Evolutionary conservation across 2,888 invertebrate genomes (phyloP), one percentile per base, ranked within the genome.

Genomic region (Furcula furcula): DNA sequence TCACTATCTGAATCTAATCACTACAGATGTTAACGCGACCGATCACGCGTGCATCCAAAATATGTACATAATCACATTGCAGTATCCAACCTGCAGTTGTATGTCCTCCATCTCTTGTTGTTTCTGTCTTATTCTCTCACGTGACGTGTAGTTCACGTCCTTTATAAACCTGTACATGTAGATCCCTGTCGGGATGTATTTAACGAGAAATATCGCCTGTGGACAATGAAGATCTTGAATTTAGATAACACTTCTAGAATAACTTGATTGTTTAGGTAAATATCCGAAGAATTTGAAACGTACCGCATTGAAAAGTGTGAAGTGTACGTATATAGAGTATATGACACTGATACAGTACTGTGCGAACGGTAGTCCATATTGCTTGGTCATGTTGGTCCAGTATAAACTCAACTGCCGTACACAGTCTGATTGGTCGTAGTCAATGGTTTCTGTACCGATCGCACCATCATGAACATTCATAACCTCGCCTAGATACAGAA

Each of bases 91-190:
- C 79, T 86, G 82, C 21, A 83, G 55, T 40, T 77, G 65, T 46
- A 86, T 67, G 22, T 86, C 86, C 42, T 84, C 81, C 27, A 81
- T 53, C 51, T 85, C 77, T 9, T 53, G 64, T 57, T 73, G 66
- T 43, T 76, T 79, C 31, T 54, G 50, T 41, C 64, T 73, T 40
- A 76, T 60, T 31, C 73, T 59, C 37, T 82, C 71, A 9, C 69
- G 65, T 9, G 77, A 77, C n/a, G 62, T 58, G 22, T 50, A 42
- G 48, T 75, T 76, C 29, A 76, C 55, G 35, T 59, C 67, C 40
- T 66, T 80, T 27, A 81, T 41, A 34, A 76, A 65, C 52, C 65
- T 77, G 57, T 67, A 76, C 61, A 71, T 58, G 48, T 76, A 84
- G n/a, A 80, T 31, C 6, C 55, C 69, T 33, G 71, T 78, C 4